A percentile compares a stretch with the other conserved stretches of the same genome.
These are phyloP conservation scores for Crax fasciolata DNA, from an alignment of 2,797 vertebrate species.

Conservation along the genomic window DNA sequence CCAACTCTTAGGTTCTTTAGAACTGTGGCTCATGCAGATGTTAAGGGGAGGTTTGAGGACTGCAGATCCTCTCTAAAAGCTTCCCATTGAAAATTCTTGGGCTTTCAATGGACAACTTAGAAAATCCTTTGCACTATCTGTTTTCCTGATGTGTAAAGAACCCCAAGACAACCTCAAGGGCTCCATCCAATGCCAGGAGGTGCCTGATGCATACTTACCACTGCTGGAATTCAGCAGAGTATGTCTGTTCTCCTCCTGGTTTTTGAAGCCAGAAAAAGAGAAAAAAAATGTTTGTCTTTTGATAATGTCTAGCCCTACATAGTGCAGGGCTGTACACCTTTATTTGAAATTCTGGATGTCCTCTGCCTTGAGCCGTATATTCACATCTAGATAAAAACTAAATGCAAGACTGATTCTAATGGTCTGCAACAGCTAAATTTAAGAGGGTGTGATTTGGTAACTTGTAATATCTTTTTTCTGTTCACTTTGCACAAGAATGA, in stretches of 20 bases:
- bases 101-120: background rate
- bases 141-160: background rate
- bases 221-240: background rate
- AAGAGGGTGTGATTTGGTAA: background rate
- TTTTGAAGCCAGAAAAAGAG: conserved; percentile 9
- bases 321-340: background rate
- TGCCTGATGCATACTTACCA: background rate
- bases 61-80: background rate
- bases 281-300: background rate
- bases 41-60: background rate
- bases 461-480: background rate
- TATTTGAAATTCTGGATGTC: background rate
- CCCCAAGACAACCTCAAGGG: background rate
- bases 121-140: background rate
- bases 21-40: background rate
- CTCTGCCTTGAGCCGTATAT: background rate
- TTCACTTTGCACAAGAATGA: background rate
- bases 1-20: background rate
- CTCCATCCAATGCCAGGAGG: background rate
- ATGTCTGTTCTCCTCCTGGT: background rate
- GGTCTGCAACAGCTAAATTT: background rate
- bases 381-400: conserved; percentile 32
- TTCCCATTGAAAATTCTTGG: background rate
- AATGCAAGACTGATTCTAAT: background rate
- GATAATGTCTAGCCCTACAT: background rate